A percentile compares a stretch with the other conserved stretches of the same genome.
phyloP scores from a whole-genome alignment of 1,140 invertebrate species.

The Macrotrachela quadricornifera region DNA sequence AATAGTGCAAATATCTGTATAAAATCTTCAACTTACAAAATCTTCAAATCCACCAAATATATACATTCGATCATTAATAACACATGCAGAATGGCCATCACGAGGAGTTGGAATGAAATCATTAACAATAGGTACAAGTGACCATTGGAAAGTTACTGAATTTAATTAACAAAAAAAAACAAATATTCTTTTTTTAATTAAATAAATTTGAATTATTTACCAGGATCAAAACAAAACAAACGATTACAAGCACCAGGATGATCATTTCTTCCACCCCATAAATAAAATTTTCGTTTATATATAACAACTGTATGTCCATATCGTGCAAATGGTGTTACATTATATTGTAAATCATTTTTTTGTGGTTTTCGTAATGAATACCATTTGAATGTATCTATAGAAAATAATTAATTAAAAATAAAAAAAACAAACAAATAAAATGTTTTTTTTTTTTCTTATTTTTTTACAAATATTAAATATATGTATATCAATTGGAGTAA shows the following conservation, averaged over 20 bases:
- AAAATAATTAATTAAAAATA: no score
- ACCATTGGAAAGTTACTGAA: conserved; percentile 47
- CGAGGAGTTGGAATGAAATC: conserved; percentile 44
- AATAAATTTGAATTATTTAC: conserved; percentile 19
- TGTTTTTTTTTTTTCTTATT: neutral
- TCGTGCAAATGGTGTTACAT: conserved; percentile 31
- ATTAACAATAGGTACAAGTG: conserved; percentile 40
- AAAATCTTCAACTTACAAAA: neutral
- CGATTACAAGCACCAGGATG: conserved; percentile 46
- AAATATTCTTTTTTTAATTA: neutral
- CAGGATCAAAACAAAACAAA: conserved; percentile 55
- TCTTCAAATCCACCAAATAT: conserved; percentile 55
- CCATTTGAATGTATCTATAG: neutral
- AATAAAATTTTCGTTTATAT: conserved; percentile 49
- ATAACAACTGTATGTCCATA: conserved; percentile 70
- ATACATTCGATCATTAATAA: conserved; percentile 58
- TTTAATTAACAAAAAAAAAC: no score
- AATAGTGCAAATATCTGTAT: neutral
- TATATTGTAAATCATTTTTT: neutral
- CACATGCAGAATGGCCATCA: conserved; percentile 69
- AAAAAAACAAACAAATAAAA: neutral
- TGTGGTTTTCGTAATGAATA: conserved; percentile 4
- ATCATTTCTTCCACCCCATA: conserved; percentile 77
- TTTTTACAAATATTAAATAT: conserved; percentile 51
- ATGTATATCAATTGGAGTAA: conserved; percentile 59